These are phyloP conservation scores for Pseudomyrmex flavicornis DNA, from an alignment of 1,140 invertebrate genomes.

Conservation along the genomic window DNA sequence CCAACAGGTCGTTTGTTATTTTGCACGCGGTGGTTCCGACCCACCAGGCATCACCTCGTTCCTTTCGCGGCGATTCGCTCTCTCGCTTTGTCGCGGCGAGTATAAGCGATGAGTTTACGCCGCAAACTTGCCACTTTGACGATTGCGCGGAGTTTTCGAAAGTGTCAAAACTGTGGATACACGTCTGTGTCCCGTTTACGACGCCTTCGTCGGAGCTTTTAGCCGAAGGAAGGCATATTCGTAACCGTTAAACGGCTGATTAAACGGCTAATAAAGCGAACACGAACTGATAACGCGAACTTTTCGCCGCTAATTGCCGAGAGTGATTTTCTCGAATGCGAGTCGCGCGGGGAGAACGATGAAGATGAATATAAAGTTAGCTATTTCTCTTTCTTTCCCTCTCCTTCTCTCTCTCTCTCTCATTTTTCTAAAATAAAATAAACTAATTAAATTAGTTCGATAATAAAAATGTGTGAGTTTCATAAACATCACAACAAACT, in stretches of 20 bases:
- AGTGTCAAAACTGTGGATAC: slow-evolving; percentile 61
- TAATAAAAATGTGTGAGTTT: neutral
- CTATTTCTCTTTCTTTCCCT: neutral
- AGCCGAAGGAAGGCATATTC: slow-evolving; percentile 38
- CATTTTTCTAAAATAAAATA: neutral
- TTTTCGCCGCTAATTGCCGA: slow-evolving; percentile 17
- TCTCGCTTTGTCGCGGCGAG: slow-evolving; percentile 8
- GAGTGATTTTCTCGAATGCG: slow-evolving; percentile 26
- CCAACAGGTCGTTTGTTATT: slow-evolving; percentile 74
- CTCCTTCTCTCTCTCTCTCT: too few species aligned
- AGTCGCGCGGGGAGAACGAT: neutral
- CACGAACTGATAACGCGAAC: neutral
- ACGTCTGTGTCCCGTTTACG: neutral
- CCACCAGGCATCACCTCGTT: neutral
- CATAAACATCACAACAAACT: neutral
- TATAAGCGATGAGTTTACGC: neutral
- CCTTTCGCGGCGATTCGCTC: neutral
- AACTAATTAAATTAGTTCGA: neutral
- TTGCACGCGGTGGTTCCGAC: slow-evolving; percentile 19
- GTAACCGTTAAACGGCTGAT: slow-evolving; percentile 39
- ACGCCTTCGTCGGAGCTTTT: slow-evolving; percentile 1
- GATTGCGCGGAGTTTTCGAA: slow-evolving; percentile 60
- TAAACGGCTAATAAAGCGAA: slow-evolving; percentile 23
- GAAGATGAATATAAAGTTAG: neutral
- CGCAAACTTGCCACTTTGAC: slow-evolving; percentile 63